Percentiles rank a stretch among this genome's conserved stretches.
Conservation (phyloP, 2,888 invertebrate species). For the Nomada hirtipes region DNA sequence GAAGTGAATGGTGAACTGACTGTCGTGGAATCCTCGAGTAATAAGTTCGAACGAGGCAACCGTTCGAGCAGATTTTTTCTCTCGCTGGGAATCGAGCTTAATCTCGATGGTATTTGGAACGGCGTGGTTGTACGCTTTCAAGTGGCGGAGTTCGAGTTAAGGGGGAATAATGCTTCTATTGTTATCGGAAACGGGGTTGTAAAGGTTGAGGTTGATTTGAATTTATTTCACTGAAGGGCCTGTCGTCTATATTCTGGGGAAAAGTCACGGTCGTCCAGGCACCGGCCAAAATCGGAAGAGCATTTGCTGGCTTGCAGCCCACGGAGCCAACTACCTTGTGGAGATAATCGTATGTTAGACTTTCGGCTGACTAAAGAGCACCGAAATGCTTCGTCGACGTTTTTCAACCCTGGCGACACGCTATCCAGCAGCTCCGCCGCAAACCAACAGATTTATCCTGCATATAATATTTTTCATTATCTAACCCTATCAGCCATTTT, state of each 20-base stretch:
- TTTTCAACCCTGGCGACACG: neutral
- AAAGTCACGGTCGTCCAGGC: conserved; percentile 1
- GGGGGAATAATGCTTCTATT: neutral
- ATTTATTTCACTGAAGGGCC: neutral
- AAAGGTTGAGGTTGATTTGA: neutral
- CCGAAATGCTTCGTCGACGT: neutral
- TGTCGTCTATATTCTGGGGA: neutral
- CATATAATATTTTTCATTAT: neutral
- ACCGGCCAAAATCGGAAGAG: conserved; percentile 13
- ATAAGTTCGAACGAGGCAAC: neutral
- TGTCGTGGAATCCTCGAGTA: neutral
- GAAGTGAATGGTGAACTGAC: neutral
- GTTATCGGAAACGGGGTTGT: neutral
- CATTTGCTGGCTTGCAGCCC: conserved; percentile 21
- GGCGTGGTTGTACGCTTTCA: neutral
- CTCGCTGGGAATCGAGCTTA: neutral
- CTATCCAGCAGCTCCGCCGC: too few species aligned
- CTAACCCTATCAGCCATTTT: neutral
- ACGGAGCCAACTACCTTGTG: conserved; percentile 5
- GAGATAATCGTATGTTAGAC: conserved; percentile 25
- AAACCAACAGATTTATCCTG: neutral
- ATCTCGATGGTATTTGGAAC: neutral
- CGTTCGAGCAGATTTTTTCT: conserved; percentile 3
- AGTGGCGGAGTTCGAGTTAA: neutral
- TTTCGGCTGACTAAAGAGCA: neutral